phyloP scores from a whole-genome alignment of 2,113 vertebrate species.

The Micronisus gabar region DNA sequence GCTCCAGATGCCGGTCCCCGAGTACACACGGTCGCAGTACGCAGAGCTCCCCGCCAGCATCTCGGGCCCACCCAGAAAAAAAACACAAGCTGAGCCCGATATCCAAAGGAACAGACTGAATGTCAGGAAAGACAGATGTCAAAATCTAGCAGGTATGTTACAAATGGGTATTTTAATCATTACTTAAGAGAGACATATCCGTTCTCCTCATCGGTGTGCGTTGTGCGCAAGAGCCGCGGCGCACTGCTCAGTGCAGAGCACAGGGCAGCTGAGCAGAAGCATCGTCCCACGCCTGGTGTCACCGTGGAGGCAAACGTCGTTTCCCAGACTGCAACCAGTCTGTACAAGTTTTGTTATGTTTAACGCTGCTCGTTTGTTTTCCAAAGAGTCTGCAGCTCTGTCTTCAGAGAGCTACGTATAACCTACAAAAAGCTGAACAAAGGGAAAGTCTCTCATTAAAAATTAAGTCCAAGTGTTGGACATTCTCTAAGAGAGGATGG shows the following conservation, averaged over 20 bases:
- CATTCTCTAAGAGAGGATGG: accelerated
- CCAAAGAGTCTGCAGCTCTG: not conserved
- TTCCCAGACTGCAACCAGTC: not conserved
- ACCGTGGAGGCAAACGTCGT: not conserved
- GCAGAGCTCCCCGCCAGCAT: not conserved
- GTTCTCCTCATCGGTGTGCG: not conserved
- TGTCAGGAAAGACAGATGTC: not conserved
- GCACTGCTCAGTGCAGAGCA: not conserved
- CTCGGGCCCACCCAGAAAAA: too few relatives aligned
- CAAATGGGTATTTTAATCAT: not conserved
- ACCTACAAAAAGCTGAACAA: not conserved
- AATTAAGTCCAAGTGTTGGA: not conserved
- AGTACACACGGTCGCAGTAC: accelerated
- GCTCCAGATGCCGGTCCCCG: not conserved
- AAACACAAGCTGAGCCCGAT: not conserved
- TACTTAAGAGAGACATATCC: not conserved
- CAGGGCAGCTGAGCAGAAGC: not conserved
- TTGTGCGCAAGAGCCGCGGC: not conserved
- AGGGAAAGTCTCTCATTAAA: not conserved
- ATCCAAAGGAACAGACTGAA: too few relatives aligned
- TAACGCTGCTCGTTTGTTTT: not conserved
- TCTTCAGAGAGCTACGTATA: accelerated
- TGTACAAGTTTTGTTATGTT: not conserved
- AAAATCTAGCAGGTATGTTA: not conserved
- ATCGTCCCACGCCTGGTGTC: not conserved